Base-by-base conservation (phyloP, 2,113 vertebrate species). In the Callipepla californica region DNA sequence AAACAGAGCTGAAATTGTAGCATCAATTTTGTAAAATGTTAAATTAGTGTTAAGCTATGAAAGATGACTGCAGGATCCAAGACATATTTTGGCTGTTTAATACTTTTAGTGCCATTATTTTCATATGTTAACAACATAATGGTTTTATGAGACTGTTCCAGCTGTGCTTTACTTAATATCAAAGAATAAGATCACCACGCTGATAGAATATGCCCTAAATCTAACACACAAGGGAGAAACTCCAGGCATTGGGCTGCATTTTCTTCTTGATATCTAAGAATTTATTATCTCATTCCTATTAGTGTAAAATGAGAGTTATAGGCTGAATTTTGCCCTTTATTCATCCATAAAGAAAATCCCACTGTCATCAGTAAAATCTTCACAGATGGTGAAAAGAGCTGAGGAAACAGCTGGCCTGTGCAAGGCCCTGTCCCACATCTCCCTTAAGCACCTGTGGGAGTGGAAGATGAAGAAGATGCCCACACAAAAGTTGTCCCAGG, bases 11-110 rank as follows among this genome's bases (percentile, higher is more conserved):
- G 78, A 96, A 97, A 94, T 63, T 94, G 63, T 84, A 83, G 25
- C 83, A 94, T 93, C 82, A 68, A 61, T 94, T 95, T 96, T 97
- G 58, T 94, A 95, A 95, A 96, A 93, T 77, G 77, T 91, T 95
- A 84, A 94, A 97, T 98, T 95, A 93, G 77, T 95, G 87, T 73
- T 92, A 80, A 78, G 50, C 94, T 87, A 26, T 83, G 83, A 94
- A 90, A 82, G 61, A 82, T 80, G 91, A 79, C 90, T 92, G 55
- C 58, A 58, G 72, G 53, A 81, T 94, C 79, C 88, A 89, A 87
- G 68, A 81, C 83, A 83, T 65, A 76, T 93, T 96, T 87, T 78
- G 63, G 32, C 47, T 86, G 34, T 88, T 57, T 89, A 53, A 36
- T 78, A 80, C 73, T 93, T 96, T 36, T 51, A 76, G 40, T 75